Conservation (phyloP, 2,888 invertebrate genomes). For the Drosophila eohydei region DNA sequence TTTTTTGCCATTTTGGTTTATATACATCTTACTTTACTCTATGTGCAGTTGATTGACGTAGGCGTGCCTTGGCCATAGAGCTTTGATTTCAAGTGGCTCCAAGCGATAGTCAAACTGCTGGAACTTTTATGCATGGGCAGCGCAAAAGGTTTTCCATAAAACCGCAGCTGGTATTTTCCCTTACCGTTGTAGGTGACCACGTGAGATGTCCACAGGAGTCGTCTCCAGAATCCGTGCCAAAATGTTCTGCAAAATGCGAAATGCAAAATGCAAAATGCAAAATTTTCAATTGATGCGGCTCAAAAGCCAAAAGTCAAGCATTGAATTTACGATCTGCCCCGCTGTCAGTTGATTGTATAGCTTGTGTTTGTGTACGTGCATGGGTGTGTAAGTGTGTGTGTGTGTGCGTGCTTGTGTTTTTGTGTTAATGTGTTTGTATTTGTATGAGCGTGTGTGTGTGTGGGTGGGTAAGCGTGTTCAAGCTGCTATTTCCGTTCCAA, state of each 20-base stretch:
- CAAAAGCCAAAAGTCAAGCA: conserved; percentile 40
- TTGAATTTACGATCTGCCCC: conserved; percentile 54
- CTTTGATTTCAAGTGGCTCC: conserved; percentile 62
- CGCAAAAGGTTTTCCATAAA: neutral
- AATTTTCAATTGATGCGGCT: conserved; percentile 41
- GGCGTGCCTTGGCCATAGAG: too few relatives aligned
- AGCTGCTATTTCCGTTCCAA: conserved; percentile 65
- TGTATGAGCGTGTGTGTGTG: conserved; percentile 6
- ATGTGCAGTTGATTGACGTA: too few relatives aligned
- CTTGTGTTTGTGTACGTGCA: neutral
- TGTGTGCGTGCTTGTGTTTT: conserved; percentile 4
- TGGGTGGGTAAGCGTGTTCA: conserved; percentile 37
- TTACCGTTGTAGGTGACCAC: conserved; percentile 82
- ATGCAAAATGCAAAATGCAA: conserved; percentile 64
- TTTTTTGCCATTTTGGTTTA: too few relatives aligned
- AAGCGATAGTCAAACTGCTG: conserved; percentile 81
- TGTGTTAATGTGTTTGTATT: conserved; percentile 10
- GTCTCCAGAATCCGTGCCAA: conserved; percentile 82
- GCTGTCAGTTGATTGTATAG: conserved; percentile 23
- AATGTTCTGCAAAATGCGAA: conserved; percentile 68
- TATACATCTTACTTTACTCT: too few relatives aligned
- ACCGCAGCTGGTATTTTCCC: conserved; percentile 17
- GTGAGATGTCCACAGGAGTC: conserved; percentile 82
- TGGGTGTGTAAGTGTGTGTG: conserved; percentile 17
- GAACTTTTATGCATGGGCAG: conserved; percentile 72